These are phyloP conservation scores for Anas flavirostris DNA, from an alignment of 2,797 vertebrate species.

Conservation along the genomic window DNA sequence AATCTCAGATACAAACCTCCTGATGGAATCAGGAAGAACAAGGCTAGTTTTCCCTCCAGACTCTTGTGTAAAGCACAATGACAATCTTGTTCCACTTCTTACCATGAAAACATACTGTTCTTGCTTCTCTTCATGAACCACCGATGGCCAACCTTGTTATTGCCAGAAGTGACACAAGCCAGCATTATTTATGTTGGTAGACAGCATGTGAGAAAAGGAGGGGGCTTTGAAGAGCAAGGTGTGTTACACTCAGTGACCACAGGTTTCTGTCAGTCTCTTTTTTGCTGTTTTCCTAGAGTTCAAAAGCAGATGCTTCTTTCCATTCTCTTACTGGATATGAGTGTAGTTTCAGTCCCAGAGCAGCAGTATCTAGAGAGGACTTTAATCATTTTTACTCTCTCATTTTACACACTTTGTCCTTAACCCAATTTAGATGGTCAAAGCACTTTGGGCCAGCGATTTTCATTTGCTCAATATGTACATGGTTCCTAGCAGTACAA, in stretches of 20 bases:
- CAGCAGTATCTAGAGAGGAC: not conserved
- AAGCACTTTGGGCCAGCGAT: not conserved
- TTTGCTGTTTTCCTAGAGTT: not conserved
- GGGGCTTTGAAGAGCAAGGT: not conserved
- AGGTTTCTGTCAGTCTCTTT: not conserved
- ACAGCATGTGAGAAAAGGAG: not conserved
- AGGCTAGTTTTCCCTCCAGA: not conserved
- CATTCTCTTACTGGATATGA: not conserved
- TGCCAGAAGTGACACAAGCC: not conserved
- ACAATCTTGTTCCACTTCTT: not conserved
- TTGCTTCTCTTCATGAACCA: not conserved
- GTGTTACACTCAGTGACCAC: not conserved
- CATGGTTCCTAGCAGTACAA: not conserved
- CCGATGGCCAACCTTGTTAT: not conserved
- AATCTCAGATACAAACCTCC: constrained; percentile 8
- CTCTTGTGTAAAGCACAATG: not conserved
- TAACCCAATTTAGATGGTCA: constrained; percentile 20
- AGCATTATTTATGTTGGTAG: not conserved
- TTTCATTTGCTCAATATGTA: rapidly evolving
- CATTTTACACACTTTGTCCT: constrained; percentile 4
- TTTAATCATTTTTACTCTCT: not conserved
- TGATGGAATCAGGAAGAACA: not conserved
- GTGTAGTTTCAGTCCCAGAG: not conserved
- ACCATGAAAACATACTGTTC: not conserved
- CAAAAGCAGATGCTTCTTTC: not conserved